phyloP scores from a whole-genome alignment of 1,140 invertebrate genomes.

The Dysdera silvatica region DNA sequence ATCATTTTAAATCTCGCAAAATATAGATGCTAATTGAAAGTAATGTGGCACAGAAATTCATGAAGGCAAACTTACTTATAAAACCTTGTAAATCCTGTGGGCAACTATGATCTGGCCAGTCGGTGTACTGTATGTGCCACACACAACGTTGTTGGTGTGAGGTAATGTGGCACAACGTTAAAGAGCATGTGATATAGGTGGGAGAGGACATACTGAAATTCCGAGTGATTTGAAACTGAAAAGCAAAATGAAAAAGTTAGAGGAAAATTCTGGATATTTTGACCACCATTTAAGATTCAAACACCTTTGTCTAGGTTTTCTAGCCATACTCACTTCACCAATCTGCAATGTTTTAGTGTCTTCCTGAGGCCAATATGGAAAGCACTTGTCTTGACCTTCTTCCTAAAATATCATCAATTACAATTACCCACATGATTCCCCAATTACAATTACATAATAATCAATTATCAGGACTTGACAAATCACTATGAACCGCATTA shows the following conservation, averaged over 20 bases:
- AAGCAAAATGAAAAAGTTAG: constrained; percentile 12
- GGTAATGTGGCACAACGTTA: constrained; percentile 31
- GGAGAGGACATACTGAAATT: constrained; percentile 45
- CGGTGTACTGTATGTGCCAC: constrained; percentile 72
- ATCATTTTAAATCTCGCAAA: no score
- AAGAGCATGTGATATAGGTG: constrained; percentile 45
- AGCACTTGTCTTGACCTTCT: constrained; percentile 44
- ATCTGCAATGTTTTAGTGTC: constrained; percentile 46
- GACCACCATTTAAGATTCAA: neutral
- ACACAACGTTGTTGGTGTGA: constrained; percentile 51
- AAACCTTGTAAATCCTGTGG: constrained; percentile 58
- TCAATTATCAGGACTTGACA: no score
- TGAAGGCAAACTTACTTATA: constrained; percentile 49
- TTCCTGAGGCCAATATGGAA: constrained; percentile 52
- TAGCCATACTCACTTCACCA: constrained; percentile 46
- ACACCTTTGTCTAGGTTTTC: neutral
- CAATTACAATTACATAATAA: neutral
- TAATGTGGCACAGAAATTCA: neutral
- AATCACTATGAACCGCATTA: no score
- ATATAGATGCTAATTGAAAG: neutral
- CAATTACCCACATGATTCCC: neutral
- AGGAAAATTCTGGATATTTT: neutral
- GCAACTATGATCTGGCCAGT: constrained; percentile 63
- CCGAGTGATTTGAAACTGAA: constrained; percentile 56
- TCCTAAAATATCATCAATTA: constrained; percentile 35